These are phyloP conservation scores for Caenorhabditis japonica DNA, from an alignment of 2,888 invertebrate genomes.

Conservation along the genomic window DNA sequence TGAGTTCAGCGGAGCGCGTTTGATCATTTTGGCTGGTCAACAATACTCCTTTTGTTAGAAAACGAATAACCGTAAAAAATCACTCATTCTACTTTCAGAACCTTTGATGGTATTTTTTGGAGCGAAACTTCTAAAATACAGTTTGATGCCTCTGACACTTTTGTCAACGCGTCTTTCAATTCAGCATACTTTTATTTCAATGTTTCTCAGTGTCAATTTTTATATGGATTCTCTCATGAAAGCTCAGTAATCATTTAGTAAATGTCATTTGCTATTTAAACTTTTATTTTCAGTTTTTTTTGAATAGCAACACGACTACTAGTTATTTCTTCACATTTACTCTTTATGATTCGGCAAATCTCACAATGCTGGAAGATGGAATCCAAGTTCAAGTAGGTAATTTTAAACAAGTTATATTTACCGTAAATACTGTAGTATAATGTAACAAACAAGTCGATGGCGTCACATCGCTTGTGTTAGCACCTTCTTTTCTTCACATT, in stretches of 20 bases:
- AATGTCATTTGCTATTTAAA: not conserved
- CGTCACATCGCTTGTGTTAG: too few relatives aligned
- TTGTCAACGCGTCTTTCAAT: constrained; percentile 46
- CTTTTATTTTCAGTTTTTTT: constrained; percentile 30
- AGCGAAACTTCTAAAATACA: constrained; percentile 45
- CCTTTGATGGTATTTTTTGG: constrained; percentile 55
- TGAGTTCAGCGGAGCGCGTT: too few relatives aligned
- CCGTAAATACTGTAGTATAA: too few relatives aligned
- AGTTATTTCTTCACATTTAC: constrained; percentile 35
- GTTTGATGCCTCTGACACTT: constrained; percentile 54
- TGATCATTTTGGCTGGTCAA: too few relatives aligned
- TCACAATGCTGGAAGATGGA: constrained; percentile 47
- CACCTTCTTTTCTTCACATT: too few relatives aligned
- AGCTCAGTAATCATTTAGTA: too few relatives aligned
- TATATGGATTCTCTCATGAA: constrained; percentile 23
- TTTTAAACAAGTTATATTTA: too few relatives aligned
- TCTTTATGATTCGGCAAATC: constrained; percentile 50
- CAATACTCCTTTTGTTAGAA: too few relatives aligned
- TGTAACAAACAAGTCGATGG: too few relatives aligned
- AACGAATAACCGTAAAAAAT: too few relatives aligned
- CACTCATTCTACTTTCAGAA: too few relatives aligned
- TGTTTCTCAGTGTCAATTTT: constrained; percentile 20
- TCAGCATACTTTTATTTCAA: constrained; percentile 14
- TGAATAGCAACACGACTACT: constrained; percentile 42
- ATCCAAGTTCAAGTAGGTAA: constrained; percentile 49